Conservation (phyloP, 2,888 invertebrate genomes). For the Marronus borbonicus region DNA sequence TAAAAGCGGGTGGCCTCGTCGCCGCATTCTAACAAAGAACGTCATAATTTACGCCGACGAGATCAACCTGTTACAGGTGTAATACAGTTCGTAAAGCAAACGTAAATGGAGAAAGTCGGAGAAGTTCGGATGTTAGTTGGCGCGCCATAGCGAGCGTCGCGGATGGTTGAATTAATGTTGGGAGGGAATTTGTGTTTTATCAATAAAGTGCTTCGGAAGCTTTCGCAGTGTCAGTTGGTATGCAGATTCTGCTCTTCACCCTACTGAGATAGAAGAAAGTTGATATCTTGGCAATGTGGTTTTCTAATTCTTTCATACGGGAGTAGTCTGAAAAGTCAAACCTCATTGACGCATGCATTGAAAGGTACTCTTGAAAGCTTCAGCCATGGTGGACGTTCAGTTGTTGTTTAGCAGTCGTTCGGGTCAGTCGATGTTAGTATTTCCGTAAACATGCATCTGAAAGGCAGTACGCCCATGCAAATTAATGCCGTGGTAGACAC, state of each 20-base stretch:
- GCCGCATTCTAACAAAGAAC: slow-evolving; percentile 38
- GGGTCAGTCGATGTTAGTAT: too few relatives aligned
- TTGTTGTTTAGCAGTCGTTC: too few relatives aligned
- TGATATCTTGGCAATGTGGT: too few relatives aligned
- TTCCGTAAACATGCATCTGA: too few relatives aligned
- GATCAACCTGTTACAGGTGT: slow-evolving; percentile 46
- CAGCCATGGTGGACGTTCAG: too few relatives aligned
- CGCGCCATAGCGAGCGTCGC: slow-evolving; percentile 1
- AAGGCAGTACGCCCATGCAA: too few relatives aligned
- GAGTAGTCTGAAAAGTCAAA: too few relatives aligned
- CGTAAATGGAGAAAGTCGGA: slow-evolving; percentile 40
- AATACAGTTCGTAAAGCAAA: slow-evolving; percentile 43
- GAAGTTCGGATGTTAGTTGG: slow-evolving; percentile 28
- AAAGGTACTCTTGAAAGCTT: too few relatives aligned
- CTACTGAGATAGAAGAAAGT: neutral
- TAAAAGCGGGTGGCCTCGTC: slow-evolving; percentile 26
- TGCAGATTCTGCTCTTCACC: neutral
- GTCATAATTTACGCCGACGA: slow-evolving; percentile 35
- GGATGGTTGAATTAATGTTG: slow-evolving; percentile 1
- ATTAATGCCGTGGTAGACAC: too few relatives aligned
- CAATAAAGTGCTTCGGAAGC: neutral
- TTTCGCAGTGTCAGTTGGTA: neutral
- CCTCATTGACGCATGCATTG: too few relatives aligned
- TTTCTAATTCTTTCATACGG: too few relatives aligned
- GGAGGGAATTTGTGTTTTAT: slow-evolving; percentile 11